Conservation (phyloP, 2,113 vertebrate species). For the Trematomus loennbergii region DNA sequence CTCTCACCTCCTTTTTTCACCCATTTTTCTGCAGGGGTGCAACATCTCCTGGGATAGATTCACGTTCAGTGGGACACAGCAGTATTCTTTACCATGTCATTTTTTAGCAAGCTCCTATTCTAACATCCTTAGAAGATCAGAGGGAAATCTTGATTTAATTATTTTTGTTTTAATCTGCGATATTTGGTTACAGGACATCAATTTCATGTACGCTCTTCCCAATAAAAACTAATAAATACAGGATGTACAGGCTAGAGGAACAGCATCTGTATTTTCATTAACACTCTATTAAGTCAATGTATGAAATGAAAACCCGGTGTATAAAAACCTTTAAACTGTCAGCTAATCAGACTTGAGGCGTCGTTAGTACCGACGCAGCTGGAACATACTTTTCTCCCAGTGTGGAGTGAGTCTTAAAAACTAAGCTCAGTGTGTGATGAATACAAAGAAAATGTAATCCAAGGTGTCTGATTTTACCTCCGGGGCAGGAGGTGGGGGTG, state of each 20-base stretch:
- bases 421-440: conserved; percentile 59
- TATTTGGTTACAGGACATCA: conserved; percentile 8
- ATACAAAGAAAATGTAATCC: conserved; percentile 68
- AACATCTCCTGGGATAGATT: conserved; percentile 13
- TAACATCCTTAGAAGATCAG: background rate
- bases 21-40: conserved; percentile 45
- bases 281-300: conserved; percentile 57
- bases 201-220: background rate
- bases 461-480: conserved; percentile 76
- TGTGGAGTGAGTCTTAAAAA: conserved; percentile 63
- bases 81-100: background rate
- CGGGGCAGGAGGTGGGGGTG: conserved; percentile 53
- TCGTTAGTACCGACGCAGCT: conserved; percentile 61
- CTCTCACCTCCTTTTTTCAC: conserved; percentile 64
- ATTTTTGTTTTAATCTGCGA: background rate
- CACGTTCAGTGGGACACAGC: conserved; percentile 8
- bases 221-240: conserved; percentile 51
- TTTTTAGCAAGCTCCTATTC: background rate
- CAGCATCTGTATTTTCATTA: conserved; percentile 54
- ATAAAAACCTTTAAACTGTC: conserved; percentile 52
- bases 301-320: conserved; percentile 51
- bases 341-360: conserved; percentile 59
- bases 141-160: conserved; percentile 5
- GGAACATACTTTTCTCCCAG: conserved; percentile 66
- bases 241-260: conserved; percentile 23